Evolutionary conservation across 2,888 invertebrate species (phyloP).

Genomic region (Nesidiocoris tenuis): DNA sequence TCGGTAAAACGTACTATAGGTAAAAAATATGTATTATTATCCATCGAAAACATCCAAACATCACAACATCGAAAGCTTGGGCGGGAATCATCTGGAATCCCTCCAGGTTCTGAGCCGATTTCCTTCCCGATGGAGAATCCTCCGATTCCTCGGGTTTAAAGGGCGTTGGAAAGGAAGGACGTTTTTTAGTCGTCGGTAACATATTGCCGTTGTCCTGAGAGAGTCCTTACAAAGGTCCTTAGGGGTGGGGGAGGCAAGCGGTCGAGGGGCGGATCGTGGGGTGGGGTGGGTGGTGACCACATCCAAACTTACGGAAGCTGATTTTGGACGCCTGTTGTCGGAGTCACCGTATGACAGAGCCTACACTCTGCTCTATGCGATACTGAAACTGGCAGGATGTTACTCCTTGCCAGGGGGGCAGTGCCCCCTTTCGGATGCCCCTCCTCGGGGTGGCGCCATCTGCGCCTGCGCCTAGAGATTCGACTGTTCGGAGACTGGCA

Average conservation of each 20-base stretch:
- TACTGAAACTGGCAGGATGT: slow-evolving; percentile 23
- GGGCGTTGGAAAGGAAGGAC: too few relatives aligned
- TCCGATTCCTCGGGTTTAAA: background rate
- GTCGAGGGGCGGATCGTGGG: background rate
- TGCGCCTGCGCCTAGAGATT: slow-evolving; percentile 11
- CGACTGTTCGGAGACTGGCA: background rate
- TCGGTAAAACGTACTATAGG: too few relatives aligned
- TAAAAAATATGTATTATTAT: background rate
- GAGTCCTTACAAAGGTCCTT: background rate
- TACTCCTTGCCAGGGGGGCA: slow-evolving; percentile 1
- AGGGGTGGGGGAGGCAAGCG: background rate
- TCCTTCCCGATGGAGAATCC: background rate
- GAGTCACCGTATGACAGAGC: background rate
- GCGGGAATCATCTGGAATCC: background rate
- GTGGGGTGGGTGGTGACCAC: slow-evolving; percentile 10
- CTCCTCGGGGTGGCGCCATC: slow-evolving; percentile 10
- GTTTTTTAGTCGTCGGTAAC: too few relatives aligned
- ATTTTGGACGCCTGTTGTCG: background rate
- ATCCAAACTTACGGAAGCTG: slow-evolving; percentile 34
- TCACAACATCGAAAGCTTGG: background rate
- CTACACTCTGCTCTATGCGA: slow-evolving; percentile 10
- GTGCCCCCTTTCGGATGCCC: background rate
- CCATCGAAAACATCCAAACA: background rate
- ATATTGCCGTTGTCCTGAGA: background rate
- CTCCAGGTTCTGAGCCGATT: too few relatives aligned